A percentile compares a stretch with the other conserved stretches of the same genome.
phyloP scores from a whole-genome alignment of 2,113 vertebrate genomes.

The Vulpes vulpes region DNA sequence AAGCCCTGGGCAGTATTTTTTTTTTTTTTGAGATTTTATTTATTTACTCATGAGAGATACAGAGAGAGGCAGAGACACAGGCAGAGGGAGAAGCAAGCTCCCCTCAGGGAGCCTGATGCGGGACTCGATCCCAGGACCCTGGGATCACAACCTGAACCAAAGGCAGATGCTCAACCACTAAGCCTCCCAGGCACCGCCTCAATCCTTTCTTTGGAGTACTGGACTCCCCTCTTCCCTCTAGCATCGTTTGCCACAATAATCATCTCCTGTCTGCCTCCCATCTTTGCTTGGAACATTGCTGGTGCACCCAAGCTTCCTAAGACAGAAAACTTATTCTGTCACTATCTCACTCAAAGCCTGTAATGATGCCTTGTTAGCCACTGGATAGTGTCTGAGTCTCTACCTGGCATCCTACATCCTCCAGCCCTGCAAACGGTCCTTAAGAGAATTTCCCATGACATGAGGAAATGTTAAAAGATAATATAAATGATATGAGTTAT shows the following conservation, averaged over 20 bases:
- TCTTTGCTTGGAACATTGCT: background rate
- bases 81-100: too few relatives aligned
- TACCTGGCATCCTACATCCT: background rate
- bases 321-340: background rate
- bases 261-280: background rate
- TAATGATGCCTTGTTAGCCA: background rate
- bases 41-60: too few relatives aligned
- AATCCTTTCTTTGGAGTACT: background rate
- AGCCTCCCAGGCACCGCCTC: too few relatives aligned
- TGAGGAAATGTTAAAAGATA: slow-evolving; percentile 16
- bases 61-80: too few relatives aligned
- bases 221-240: background rate
- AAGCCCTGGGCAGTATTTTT: background rate
- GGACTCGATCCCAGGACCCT: too few relatives aligned
- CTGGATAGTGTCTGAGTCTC: background rate
- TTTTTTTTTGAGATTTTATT: too few relatives aligned
- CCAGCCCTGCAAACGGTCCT: background rate
- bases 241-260: background rate
- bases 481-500: slow-evolving; percentile 36
- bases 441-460: background rate
- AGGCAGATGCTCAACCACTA: too few relatives aligned
- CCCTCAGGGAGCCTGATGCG: too few relatives aligned
- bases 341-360: background rate
- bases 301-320: background rate
- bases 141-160: too few relatives aligned